Conservation (phyloP, 2,888 invertebrate genomes). For the Apamea anceps region DNA sequence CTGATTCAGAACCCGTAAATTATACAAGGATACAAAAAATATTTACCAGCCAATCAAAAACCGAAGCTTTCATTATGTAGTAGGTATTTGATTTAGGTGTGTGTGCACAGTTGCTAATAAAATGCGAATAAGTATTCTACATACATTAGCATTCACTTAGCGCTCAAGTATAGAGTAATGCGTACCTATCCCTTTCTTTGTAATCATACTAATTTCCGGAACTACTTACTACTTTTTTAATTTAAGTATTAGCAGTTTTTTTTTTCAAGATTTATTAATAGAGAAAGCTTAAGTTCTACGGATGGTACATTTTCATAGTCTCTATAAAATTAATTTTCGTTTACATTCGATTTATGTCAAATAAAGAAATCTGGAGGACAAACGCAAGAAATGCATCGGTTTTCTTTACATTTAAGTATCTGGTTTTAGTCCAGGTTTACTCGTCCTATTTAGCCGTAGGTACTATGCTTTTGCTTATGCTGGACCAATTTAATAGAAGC, state of each 20-base stretch:
- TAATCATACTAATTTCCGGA: conserved; percentile 5
- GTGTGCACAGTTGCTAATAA: conserved; percentile 17
- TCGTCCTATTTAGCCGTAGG: neutral
- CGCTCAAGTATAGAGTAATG: neutral
- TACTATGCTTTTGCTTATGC: neutral
- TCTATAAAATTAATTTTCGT: neutral
- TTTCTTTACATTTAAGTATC: neutral
- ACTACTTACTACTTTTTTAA: neutral
- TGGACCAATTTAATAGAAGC: neutral
- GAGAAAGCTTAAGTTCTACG: neutral
- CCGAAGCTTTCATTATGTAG: neutral
- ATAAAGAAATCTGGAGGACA: neutral
- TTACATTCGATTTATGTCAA: neutral
- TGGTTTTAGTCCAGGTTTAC: neutral
- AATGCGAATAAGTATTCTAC: conserved; percentile 5
- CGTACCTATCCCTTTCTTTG: conserved; percentile 10
- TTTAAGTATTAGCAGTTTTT: neutral
- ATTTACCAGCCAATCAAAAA: neutral
- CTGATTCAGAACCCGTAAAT: neutral
- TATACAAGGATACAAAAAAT: neutral
- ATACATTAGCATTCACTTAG: conserved; percentile 32
- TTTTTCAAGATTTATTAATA: neutral
- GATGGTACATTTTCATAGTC: neutral
- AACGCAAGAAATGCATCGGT: neutral
- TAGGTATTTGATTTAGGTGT: neutral